Conservation (phyloP, 23 tunicate species). For the Trididemnum clinides region DNA sequence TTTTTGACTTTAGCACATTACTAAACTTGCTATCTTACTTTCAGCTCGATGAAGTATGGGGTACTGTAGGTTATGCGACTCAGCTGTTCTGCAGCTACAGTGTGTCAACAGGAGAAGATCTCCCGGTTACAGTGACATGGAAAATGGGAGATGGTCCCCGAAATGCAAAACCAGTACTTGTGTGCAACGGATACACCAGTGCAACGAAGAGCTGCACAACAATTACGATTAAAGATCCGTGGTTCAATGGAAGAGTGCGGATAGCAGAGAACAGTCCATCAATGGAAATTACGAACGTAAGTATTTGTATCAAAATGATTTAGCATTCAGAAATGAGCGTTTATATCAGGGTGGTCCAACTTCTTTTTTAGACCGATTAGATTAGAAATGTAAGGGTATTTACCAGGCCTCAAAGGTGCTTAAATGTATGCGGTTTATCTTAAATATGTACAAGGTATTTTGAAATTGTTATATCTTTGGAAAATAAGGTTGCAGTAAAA, state of each 20-base stretch:
- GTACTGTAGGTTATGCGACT: neutral
- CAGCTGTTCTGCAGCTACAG: constrained; percentile 26
- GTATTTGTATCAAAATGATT: neutral
- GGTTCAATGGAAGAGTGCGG: neutral
- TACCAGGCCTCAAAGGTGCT: neutral
- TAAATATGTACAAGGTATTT: no score
- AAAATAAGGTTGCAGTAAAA: no score
- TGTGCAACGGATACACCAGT: constrained; percentile 26
- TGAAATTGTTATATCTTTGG: no score
- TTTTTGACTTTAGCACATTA: no score
- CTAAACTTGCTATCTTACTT: no score
- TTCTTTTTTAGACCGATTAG: no score
- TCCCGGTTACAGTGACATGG: constrained; percentile 51
- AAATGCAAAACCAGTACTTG: neutral
- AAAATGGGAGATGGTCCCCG: constrained; percentile 43
- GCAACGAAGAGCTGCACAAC: neutral
- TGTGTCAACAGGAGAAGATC: constrained; percentile 32
- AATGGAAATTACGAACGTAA: constrained; percentile 22
- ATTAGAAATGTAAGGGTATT: no score
- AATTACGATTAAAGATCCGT: neutral
- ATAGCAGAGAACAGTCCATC: neutral
- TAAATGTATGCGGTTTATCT: neutral
- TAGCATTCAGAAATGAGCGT: no score
- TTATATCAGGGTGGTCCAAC: no score
- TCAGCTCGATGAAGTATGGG: constrained; percentile 27